Conservation (phyloP, 2,113 vertebrate genomes). For the Xenopus tropicalis region UCB_Xtro_10.0 CM004445.2:19010501-19011000, state of each 20-base stretch:
- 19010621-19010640: conserved; percentile 27
- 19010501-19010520: conserved; percentile 25
- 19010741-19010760: not conserved
- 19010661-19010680: conserved; percentile 35
- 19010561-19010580: conserved; percentile 42
- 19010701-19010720: conserved; percentile 3
- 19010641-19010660: conserved; percentile 39
- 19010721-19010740: not conserved
- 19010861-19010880: no score
- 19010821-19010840: no score
- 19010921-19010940: no score
- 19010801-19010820: no score
- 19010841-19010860: no score
- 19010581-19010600: conserved; percentile 39
- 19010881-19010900: no score
- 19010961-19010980: no score
- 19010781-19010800: not conserved
- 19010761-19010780: conserved; percentile 5
- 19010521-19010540: conserved; percentile 21
- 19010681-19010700: conserved; percentile 14
- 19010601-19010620: conserved; percentile 32
- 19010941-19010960: no score
- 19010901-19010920: no score
- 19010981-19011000: no score
- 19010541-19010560: conserved; percentile 25